A percentile compares a stretch with the other conserved stretches of the same genome.
Evolutionary conservation across 1,140 invertebrate species (phyloP).

Genomic region (Drosophila erecta): DNA sequence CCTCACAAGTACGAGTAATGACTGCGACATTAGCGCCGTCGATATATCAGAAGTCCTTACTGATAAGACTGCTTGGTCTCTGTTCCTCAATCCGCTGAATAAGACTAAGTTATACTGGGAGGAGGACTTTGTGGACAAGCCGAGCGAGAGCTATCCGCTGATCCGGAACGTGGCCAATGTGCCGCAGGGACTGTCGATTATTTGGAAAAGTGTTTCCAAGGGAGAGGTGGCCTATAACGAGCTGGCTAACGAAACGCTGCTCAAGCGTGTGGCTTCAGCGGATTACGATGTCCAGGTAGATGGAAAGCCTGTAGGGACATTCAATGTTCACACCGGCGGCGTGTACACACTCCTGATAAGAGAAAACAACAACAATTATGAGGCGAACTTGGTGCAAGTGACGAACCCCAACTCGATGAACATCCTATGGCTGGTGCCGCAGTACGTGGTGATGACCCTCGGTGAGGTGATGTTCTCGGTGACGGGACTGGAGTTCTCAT

Average conservation of each 20-base stretch:
- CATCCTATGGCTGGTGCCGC: constrained; percentile 94
- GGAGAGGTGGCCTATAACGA: constrained; percentile 35
- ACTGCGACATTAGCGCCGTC: constrained; percentile 18
- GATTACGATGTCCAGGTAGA: constrained; percentile 85
- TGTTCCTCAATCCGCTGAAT: constrained; percentile 82
- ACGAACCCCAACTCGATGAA: constrained; percentile 90
- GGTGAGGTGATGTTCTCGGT: constrained; percentile 96
- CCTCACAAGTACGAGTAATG: background rate
- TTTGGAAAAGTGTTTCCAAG: constrained; percentile 48
- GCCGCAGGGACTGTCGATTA: constrained; percentile 15
- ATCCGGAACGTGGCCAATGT: constrained; percentile 64
- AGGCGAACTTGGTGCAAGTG: constrained; percentile 69
- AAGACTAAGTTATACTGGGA: constrained; percentile 19
- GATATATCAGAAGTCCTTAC: background rate
- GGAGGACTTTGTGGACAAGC: constrained; percentile 70
- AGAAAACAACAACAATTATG: background rate
- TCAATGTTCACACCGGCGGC: constrained; percentile 86
- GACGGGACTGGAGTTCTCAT: constrained; percentile 96
- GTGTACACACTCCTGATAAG: constrained; percentile 86
- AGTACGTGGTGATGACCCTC: constrained; percentile 94
- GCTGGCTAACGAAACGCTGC: constrained; percentile 48
- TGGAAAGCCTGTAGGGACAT: constrained; percentile 26
- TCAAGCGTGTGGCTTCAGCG: constrained; percentile 71
- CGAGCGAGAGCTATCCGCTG: constrained; percentile 67
- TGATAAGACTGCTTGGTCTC: constrained; percentile 81